Percentiles rank a stretch among this genome's conserved stretches.
These are phyloP conservation scores for Crotalus viridis DNA, from an alignment of 2,113 vertebrate genomes.

Conservation along the genomic window DNA sequence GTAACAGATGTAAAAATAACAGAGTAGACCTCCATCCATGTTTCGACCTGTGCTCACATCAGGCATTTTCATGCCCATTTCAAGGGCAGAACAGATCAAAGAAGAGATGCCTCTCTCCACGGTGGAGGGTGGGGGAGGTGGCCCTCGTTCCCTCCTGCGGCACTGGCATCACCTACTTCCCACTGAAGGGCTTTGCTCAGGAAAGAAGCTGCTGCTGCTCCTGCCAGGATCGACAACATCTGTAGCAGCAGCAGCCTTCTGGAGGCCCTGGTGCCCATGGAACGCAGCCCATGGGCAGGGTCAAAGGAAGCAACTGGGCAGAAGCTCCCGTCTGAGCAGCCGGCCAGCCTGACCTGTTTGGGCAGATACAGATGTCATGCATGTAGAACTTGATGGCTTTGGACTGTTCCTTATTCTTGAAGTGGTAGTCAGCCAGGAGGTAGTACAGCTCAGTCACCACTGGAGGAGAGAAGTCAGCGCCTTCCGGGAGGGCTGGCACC, in stretches of 20 bases:
- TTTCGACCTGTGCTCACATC: neutral
- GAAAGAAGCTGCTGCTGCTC: neutral
- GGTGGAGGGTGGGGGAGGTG: neutral
- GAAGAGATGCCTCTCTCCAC: neutral
- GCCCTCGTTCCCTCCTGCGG: neutral
- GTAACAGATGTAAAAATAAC: neutral
- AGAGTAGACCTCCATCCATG: neutral
- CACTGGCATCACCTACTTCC: neutral
- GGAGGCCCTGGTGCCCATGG: neutral
- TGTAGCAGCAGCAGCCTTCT: neutral
- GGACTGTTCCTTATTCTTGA: slow-evolving; percentile 98
- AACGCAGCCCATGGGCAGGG: neutral
- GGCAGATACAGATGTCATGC: slow-evolving; percentile 94
- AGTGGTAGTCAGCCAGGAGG: slow-evolving; percentile 95
- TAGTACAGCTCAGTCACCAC: slow-evolving; percentile 93
- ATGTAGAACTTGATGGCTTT: slow-evolving; percentile 99
- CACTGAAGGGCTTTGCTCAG: neutral
- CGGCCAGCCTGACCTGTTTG: slow-evolving; percentile 79
- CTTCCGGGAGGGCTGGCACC: slow-evolving; percentile 86
- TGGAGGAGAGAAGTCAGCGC: slow-evolving; percentile 80
- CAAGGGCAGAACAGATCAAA: neutral
- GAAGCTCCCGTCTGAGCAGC: neutral
- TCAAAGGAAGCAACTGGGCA: neutral
- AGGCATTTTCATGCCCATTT: neutral
- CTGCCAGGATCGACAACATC: neutral